Evolutionary conservation across 2,888 invertebrate species (phyloP), one percentile per base, ranked within the genome.

Genomic region (Calephelis perditalis): DNA sequence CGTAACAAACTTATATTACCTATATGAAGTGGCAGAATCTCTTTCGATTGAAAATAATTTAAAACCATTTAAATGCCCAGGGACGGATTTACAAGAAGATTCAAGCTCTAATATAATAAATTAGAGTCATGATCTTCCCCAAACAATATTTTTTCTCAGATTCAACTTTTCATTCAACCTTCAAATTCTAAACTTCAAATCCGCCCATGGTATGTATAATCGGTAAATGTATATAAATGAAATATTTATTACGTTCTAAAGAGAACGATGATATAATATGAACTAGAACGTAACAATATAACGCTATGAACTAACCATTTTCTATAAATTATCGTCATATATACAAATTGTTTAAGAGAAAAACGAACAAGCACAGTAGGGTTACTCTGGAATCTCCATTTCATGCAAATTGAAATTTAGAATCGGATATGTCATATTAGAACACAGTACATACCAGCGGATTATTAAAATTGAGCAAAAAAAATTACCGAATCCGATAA

Each of bases 91-190:
- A 54, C 7, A 36, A n/a, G 7, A 54, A 54, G 52, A 54, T 54
- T 54, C 36, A 36, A 54, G 52, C 52, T 54, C 52, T 54, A 54
- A 54, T n/a, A 54, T 54, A n/a, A 54, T 54, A 36, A 54, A 54
- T 54, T 54, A 54, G 52, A 54, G 52, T 54, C 52, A 54, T 35
- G 11, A 54, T 54, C 52, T 54, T 36, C 11, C 52, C 11, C n/a
- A 36, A 7, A 54, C 36, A 54, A 35, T 35, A 52, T 52, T 26
- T 52, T 52, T 11, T 10, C 6, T 11, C 26, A 47, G 12, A 47
- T 15, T 26, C 7, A 35, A 7, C 11, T 52, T 52, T 35, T 35
- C 6, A 54, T 54, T 5, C 52, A 35, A 54, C 11, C 52, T 54
- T 54, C 26, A 26, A 26, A 26, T 26, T 26, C 26, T 26, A 26